Base-by-base conservation (phyloP, 2,888 invertebrate genomes). In the Morpho achilles region DNA sequence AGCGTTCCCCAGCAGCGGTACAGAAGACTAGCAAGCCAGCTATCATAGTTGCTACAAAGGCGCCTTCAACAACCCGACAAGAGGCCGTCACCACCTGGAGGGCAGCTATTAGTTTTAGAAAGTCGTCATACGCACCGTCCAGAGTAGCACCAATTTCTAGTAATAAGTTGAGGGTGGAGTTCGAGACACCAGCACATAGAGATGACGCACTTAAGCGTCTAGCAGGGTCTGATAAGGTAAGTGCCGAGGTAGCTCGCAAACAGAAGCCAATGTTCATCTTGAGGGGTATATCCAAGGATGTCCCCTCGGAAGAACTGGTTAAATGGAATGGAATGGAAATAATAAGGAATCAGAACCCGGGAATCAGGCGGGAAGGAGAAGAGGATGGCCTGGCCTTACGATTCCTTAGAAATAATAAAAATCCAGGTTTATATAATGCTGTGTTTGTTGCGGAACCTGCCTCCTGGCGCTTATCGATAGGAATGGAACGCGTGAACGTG, bases 101-200 rank as follows among this genome's bases (percentile, higher is more conserved):
- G 32, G 32, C 32, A 32, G 32, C 32, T n/a, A 54, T 59, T 23
- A 45, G 44, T 9, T 59, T 54, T 39, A n/a, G 48, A 3, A n/a
- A 59, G n/a, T 46, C 41, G 3, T n/a, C 8, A 1, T 59, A 50
- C n/a, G 58, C 54, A 6, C 58, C 58, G 23, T 43, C 50, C 4
- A 45, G 23, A 16, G 22, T 60, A 10, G 7, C 9, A 40, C 42
- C 53, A 0, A 40, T 60, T 3, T 57, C 57, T 5, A 57, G 54
- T 8, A 48, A 51, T 8, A 60, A 60, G 41, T 7, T 56, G 39
- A 40, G 60, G 22, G 32, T 59, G 3, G 60, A 60, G 47, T 60
- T 60, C 9, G 60, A 60, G 43, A 53, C n/a, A 8, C 4, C n/a
- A 2, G 42, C 23, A 8, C 32, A 53, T 2, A 45, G 53, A 39